Evolutionary conservation across 2,888 invertebrate genomes (phyloP), one percentile per base, ranked within the genome.

Genomic region (Pyralis farinalis): DNA sequence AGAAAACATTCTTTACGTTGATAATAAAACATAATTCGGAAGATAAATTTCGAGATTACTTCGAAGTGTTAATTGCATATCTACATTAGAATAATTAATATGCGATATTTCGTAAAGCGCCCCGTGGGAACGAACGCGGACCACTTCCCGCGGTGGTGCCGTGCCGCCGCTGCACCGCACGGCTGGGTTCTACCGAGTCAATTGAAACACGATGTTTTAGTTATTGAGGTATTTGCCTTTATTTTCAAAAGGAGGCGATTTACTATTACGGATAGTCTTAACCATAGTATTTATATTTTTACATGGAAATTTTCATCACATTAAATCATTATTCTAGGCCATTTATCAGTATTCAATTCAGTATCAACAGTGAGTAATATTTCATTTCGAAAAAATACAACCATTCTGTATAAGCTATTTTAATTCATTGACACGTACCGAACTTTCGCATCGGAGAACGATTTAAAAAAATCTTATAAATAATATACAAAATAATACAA

Each of bases 401-500:
- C 81, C 79, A 65, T 84, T 82, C 75, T 77, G 78, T 73, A 72
- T 72, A 71, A 71, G 73, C 71, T 77, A 75, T 72, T 73, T 51
- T 71, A 70, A 74, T 75, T 60, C 72, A 65, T 71, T 66, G 71
- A 71, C 74, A 67, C 67, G 58, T 57, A 51, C 64, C 68, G 71
- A n/a, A 67, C 63, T 58, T 56, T 56, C 60, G 60, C 58, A 58
- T 65, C 73, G 68, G 77, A 60, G 61, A 65, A 62, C 62, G 63
- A 68, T 75, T 78, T 73, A 69, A 80, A 82, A 82, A 81, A 82
- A 71, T 75, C 84, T 87, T 87, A 88, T 71, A 84, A 85, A 82
- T 83, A 88, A 86, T 87, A 83, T 89, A 89, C 87, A 89, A 89
- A 87, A 89, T 85, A 82, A 89, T 88, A 87, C 80, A 88, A 87